Conservation (phyloP, 1,140 invertebrate genomes). For the Caenorhabditis remanei region DNA sequence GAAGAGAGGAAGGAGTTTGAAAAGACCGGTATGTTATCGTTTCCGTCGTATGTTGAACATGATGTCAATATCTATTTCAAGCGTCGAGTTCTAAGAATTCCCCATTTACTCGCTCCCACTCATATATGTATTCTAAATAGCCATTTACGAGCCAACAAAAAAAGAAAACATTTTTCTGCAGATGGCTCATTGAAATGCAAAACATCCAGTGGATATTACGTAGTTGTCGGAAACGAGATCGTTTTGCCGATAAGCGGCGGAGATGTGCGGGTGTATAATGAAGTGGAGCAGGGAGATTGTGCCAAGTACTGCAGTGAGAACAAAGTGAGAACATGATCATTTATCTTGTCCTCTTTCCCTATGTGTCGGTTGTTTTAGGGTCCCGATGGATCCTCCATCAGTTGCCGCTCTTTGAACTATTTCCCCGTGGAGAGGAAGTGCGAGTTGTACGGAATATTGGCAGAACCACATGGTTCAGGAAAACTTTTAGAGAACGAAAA, state of each 20-base stretch:
- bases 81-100: background rate
- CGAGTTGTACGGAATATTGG: conserved; percentile 56
- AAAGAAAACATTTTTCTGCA: background rate
- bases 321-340: conserved; percentile 41
- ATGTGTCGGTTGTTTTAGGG: conserved; percentile 40
- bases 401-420: conserved; percentile 59
- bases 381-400: conserved; percentile 50
- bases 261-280: conserved; percentile 38
- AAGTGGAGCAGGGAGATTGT: conserved; percentile 64
- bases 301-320: conserved; percentile 58
- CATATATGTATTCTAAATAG: background rate
- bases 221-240: conserved; percentile 61
- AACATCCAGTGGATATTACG: conserved; percentile 62
- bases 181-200: conserved; percentile 44
- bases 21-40: conserved; percentile 43
- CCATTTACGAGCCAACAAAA: background rate
- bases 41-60: background rate
- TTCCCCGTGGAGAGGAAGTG: conserved; percentile 50
- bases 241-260: conserved; percentile 54
- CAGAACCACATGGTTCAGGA: conserved; percentile 60
- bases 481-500: conserved; percentile 56
- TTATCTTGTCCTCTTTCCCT: background rate
- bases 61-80: conserved; percentile 19
- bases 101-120: background rate
- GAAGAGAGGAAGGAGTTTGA: conserved; percentile 19